Conservation (phyloP, 2,797 vertebrate genomes). For the Lepus townsendii region DNA sequence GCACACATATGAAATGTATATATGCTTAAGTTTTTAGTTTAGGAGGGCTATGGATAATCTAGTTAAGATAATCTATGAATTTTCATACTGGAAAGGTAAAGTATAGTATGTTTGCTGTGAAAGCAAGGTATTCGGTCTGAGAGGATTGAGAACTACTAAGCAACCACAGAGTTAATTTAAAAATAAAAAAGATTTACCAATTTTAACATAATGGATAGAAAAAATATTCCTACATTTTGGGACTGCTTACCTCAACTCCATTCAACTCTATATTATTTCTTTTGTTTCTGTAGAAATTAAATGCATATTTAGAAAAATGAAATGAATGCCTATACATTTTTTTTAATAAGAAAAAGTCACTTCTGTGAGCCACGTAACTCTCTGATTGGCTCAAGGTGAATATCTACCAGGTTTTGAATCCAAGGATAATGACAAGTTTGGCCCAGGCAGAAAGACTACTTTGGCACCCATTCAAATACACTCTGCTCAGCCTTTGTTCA, state of each 20-base stretch:
- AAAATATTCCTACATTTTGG: background rate
- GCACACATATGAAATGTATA: background rate
- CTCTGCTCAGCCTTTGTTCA: background rate
- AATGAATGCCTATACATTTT: background rate
- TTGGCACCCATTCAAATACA: background rate
- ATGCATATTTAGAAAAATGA: background rate
- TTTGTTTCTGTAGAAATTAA: background rate
- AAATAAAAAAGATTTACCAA: background rate
- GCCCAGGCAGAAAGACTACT: background rate
- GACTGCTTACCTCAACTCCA: background rate
- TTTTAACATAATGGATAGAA: background rate
- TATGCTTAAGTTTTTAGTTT: background rate
- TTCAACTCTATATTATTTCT: conserved; percentile 7
- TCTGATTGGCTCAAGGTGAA: background rate
- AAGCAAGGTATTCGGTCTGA: background rate
- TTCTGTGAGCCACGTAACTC: background rate
- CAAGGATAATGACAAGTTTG: background rate
- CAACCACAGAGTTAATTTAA: background rate
- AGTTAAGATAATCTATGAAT: too few species aligned
- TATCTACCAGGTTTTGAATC: background rate
- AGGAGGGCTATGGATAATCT: background rate
- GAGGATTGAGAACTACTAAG: background rate
- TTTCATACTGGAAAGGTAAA: background rate
- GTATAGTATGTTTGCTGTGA: background rate
- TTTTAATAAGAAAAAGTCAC: background rate